Evolutionary conservation across 2,797 vertebrate genomes (phyloP).

Genomic region (Cynopterus sphinx): DNA sequence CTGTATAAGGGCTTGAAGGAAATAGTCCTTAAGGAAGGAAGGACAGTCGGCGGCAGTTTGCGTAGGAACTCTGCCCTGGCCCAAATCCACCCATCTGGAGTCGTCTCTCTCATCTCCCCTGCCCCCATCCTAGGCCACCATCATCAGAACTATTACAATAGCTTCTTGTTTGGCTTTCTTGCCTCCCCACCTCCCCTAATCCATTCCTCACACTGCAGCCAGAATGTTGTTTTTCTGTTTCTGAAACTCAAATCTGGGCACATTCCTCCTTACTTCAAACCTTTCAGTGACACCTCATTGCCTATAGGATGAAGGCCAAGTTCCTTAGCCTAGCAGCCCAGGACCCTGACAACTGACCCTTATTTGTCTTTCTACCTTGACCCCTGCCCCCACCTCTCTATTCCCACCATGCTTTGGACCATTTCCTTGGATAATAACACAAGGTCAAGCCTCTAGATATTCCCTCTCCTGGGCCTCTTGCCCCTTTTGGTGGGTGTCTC

Average conservation of each 20-base stretch:
- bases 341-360: not conserved
- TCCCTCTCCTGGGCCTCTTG: not conserved
- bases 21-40: not conserved
- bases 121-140: not conserved
- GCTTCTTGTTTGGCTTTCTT: not conserved
- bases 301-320: not conserved
- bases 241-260: not conserved
- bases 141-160: rapidly evolving
- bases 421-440: not conserved
- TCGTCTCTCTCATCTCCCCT: not conserved
- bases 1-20: not conserved
- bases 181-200: rapidly evolving
- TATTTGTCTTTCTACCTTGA: not conserved
- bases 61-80: not conserved
- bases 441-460: not conserved
- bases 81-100: too few species aligned
- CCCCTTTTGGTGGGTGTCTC: rapidly evolving
- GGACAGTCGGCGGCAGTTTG: not conserved
- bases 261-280: not conserved
- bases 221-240: not conserved
- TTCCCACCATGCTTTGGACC: not conserved
- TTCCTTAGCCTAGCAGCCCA: not conserved
- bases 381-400: rapidly evolving
- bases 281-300: not conserved
- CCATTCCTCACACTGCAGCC: too few species aligned